phyloP scores from a whole-genome alignment of 2,113 vertebrate species.

The Sphaerodactylus townsendi region DNA sequence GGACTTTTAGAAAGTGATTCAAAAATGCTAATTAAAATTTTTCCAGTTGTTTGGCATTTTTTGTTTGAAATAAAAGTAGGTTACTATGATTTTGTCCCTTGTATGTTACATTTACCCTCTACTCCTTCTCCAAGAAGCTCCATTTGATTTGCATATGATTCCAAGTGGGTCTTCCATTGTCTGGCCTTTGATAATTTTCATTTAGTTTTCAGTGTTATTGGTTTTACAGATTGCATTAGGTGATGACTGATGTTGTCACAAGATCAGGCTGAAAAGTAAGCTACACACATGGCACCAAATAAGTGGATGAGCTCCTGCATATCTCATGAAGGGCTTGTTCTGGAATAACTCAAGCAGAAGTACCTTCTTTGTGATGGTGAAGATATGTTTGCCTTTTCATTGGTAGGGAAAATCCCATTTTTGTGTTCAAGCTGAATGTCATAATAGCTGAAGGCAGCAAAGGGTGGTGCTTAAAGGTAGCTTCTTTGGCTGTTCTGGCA shows the following conservation, averaged over 20 bases:
- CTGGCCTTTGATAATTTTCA: not conserved
- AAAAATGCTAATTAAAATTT: not conserved
- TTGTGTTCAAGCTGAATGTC: not conserved
- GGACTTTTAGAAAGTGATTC: not conserved
- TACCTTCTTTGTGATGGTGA: not conserved
- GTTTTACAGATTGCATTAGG: not conserved
- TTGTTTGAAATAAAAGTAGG: not conserved
- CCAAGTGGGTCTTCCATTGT: not conserved
- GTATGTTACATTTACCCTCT: not conserved
- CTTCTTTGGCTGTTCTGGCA: not conserved
- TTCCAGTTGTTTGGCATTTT: not conserved
- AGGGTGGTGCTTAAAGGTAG: conserved; percentile 26
- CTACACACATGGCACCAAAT: not conserved
- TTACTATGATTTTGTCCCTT: not conserved
- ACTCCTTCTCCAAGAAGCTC: not conserved
- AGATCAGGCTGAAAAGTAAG: not conserved
- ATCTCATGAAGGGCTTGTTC: not conserved
- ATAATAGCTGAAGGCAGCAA: conserved; percentile 26
- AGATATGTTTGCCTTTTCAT: not conserved
- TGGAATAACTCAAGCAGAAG: not conserved
- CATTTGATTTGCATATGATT: not conserved
- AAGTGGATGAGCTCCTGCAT: not conserved
- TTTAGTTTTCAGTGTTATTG: not conserved
- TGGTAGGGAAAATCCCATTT: not conserved
- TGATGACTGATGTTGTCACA: not conserved